Conservation (phyloP, 2,888 invertebrate genomes). For the Embidobia sp. region DNA sequence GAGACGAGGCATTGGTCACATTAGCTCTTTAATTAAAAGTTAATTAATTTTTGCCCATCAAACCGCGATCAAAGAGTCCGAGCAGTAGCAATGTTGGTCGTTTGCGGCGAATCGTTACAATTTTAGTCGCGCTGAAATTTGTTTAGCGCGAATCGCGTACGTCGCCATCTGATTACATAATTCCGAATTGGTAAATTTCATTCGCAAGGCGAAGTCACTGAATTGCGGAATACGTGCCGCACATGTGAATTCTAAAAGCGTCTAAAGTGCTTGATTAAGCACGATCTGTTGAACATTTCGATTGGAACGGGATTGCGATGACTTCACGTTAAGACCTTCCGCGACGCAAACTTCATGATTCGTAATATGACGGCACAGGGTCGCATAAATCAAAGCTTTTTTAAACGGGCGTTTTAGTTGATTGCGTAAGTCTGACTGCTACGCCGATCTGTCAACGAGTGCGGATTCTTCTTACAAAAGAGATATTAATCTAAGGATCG, state of each 20-base stretch:
- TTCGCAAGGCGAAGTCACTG: conserved; percentile 18
- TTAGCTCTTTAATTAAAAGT: too few relatives aligned
- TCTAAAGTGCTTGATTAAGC: conserved; percentile 50
- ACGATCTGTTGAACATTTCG: conserved; percentile 45
- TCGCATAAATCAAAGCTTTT: conserved; percentile 55
- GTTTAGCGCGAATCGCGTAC: neutral
- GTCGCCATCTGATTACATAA: conserved; percentile 6
- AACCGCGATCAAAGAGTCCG: neutral
- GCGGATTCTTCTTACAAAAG: conserved; percentile 31
- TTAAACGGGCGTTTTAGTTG: conserved; percentile 26
- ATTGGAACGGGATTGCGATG: conserved; percentile 40
- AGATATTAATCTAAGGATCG: conserved; percentile 46
- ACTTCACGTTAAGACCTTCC: conserved; percentile 48
- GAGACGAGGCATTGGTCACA: neutral
- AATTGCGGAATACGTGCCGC: conserved; percentile 41
- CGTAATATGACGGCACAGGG: conserved; percentile 33
- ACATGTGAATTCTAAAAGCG: conserved; percentile 49
- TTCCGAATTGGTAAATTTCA: conserved; percentile 24
- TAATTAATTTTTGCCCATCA: neutral
- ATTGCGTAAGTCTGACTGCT: conserved; percentile 46
- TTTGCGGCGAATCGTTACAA: too few relatives aligned
- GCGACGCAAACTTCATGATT: conserved; percentile 32
- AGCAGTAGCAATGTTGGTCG: too few relatives aligned
- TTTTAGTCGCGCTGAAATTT: too few relatives aligned
- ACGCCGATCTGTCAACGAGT: conserved; percentile 30